Evolutionary conservation across 1,140 invertebrate genomes (phyloP).

Genomic region (Microplitis mediator): DNA sequence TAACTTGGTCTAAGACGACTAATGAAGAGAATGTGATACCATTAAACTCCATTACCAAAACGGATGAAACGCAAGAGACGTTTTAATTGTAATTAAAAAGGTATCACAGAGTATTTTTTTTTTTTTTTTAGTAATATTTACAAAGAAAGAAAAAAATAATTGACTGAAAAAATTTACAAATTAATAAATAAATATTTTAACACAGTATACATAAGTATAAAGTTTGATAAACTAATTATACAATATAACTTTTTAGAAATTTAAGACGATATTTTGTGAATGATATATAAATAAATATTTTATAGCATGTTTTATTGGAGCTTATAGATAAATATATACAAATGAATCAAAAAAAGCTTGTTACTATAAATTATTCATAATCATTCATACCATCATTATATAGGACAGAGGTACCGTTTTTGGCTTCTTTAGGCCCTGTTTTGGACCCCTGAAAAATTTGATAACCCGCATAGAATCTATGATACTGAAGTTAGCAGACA

Average conservation of each 20-base stretch:
- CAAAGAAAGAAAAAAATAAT: neutral
- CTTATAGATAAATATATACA: slow-evolving; percentile 4
- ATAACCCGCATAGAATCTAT: no score
- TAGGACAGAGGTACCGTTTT: no score
- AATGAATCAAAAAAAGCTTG: slow-evolving; percentile 16
- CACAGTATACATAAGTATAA: neutral
- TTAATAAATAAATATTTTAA: neutral
- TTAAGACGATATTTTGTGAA: neutral
- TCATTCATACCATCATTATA: neutral
- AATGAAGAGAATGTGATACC: slow-evolving; percentile 53
- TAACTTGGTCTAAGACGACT: slow-evolving; percentile 51
- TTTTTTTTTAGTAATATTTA: neutral
- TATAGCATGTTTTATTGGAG: slow-evolving; percentile 37
- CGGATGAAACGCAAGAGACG: slow-evolving; percentile 46
- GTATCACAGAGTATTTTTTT: slow-evolving; percentile 36
- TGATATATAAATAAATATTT: slow-evolving; percentile 2
- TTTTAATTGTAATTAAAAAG: slow-evolving; percentile 46
- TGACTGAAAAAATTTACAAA: neutral
- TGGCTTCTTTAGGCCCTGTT: no score
- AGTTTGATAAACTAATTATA: neutral
- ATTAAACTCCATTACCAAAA: slow-evolving; percentile 50
- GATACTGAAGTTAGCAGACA: no score
- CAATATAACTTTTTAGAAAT: neutral
- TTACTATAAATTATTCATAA: slow-evolving; percentile 1
- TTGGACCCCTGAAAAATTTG: no score